A percentile compares a stretch with the other conserved stretches of the same genome.
These are phyloP conservation scores for Pteria penguin DNA, from an alignment of 2,888 invertebrate genomes.

Conservation along the genomic window DNA sequence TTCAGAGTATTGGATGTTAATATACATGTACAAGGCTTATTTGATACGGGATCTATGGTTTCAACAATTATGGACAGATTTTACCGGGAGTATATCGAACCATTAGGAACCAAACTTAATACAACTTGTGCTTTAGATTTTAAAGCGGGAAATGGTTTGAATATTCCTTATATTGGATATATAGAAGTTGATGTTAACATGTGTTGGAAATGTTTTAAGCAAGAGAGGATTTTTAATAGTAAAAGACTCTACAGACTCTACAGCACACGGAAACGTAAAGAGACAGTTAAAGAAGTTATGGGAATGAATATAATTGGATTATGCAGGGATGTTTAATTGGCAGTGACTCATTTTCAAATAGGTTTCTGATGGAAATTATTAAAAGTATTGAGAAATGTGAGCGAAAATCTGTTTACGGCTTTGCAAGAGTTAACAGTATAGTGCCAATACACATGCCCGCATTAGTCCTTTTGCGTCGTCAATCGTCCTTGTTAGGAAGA, in stretches of 20 bases:
- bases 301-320: constrained; percentile 8
- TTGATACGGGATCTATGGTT: constrained; percentile 15
- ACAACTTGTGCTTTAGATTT: background rate
- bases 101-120: background rate
- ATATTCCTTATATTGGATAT: background rate
- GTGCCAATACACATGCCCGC: background rate
- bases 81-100: background rate
- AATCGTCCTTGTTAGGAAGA: constrained; percentile 49
- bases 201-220: background rate
- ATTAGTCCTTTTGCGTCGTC: constrained; percentile 48
- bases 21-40: constrained; percentile 1
- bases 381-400: background rate
- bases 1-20: background rate
- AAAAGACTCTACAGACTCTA: background rate
- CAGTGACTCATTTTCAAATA: background rate
- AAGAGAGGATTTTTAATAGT: constrained; percentile 2
- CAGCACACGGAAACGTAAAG: background rate
- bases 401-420: background rate
- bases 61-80: constrained; percentile 5
- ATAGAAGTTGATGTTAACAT: background rate
- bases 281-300: background rate
- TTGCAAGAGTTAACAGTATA: background rate
- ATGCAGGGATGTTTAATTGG: background rate
- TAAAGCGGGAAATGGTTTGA: background rate
- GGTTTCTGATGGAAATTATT: background rate